Evolutionary conservation across 2,797 vertebrate genomes (phyloP).

Genomic region (Rhinella marina): DNA sequence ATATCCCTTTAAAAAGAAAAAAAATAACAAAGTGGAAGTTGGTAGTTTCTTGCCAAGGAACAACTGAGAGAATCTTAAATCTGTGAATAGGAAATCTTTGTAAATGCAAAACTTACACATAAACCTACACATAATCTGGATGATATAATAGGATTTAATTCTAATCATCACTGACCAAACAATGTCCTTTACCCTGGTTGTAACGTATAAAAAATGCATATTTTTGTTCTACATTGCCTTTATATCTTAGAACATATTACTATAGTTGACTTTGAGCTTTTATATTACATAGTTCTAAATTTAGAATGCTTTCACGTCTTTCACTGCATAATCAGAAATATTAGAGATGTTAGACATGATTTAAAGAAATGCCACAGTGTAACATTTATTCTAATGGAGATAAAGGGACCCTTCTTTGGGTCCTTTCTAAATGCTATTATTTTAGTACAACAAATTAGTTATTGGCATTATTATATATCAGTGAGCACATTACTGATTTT

Average conservation of each 20-base stretch:
- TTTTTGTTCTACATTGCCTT: background rate
- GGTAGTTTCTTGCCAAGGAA: too few relatives aligned
- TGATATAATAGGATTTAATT: too few relatives aligned
- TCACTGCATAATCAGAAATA: background rate
- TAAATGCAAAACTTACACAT: too few relatives aligned
- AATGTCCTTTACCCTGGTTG: background rate
- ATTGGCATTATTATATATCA: background rate
- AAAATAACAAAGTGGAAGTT: too few relatives aligned
- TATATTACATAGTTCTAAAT: background rate
- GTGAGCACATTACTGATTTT: background rate
- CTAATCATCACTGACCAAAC: too few relatives aligned
- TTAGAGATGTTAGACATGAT: background rate
- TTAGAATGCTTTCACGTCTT: background rate
- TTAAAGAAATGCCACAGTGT: background rate
- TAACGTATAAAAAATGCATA: background rate
- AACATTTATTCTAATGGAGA: conserved; percentile 10
- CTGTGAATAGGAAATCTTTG: too few relatives aligned
- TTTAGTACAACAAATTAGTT: background rate
- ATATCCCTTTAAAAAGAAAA: too few relatives aligned
- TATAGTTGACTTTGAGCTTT: background rate
- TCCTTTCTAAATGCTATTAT: background rate
- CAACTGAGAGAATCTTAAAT: too few relatives aligned
- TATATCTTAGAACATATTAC: background rate
- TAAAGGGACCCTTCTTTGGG: conserved; percentile 1
- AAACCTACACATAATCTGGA: too few relatives aligned